These are phyloP conservation scores for Ephestia elutella DNA, from an alignment of 1,140 invertebrate genomes.

Conservation along the genomic window DNA sequence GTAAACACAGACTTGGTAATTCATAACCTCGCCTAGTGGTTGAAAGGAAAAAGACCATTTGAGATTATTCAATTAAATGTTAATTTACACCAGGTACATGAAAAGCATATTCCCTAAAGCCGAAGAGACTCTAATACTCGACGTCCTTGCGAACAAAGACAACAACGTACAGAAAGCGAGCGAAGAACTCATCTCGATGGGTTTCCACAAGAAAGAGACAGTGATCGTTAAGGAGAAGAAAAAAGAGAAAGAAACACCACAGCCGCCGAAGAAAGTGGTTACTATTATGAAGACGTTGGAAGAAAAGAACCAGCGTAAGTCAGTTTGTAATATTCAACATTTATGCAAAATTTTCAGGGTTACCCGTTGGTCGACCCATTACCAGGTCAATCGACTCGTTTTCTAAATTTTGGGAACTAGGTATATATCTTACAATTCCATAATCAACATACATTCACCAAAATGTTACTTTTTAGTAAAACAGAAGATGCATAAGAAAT, in stretches of 20 bases:
- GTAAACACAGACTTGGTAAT: too few relatives aligned
- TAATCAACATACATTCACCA: too few relatives aligned
- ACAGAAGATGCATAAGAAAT: slow-evolving; percentile 81
- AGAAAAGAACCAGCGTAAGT: slow-evolving; percentile 84
- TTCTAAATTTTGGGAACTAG: too few relatives aligned
- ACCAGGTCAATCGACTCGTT: too few relatives aligned
- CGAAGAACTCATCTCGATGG: slow-evolving; percentile 84
- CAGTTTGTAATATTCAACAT: neutral
- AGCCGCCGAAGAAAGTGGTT: slow-evolving; percentile 64
- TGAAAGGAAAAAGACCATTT: too few relatives aligned
- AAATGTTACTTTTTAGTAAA: slow-evolving; percentile 78
- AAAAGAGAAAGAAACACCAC: slow-evolving; percentile 71
- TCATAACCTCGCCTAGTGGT: too few relatives aligned
- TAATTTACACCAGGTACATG: slow-evolving; percentile 80
- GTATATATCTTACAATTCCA: too few relatives aligned
- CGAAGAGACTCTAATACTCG: slow-evolving; percentile 90
- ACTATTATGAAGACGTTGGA: slow-evolving; percentile 80
- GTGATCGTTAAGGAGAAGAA: slow-evolving; percentile 68
- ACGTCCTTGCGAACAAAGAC: slow-evolving; percentile 87
- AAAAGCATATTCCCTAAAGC: slow-evolving; percentile 94
- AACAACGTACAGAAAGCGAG: slow-evolving; percentile 92
- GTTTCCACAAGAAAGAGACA: slow-evolving; percentile 85
- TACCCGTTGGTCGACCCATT: too few relatives aligned
- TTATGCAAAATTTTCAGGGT: too few relatives aligned
- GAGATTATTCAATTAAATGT: too few relatives aligned